A percentile compares a stretch with the other conserved stretches of the same genome.
Evolutionary conservation across 2,113 vertebrate species (phyloP).

Genomic region (Orthonyx spaldingii): DNA sequence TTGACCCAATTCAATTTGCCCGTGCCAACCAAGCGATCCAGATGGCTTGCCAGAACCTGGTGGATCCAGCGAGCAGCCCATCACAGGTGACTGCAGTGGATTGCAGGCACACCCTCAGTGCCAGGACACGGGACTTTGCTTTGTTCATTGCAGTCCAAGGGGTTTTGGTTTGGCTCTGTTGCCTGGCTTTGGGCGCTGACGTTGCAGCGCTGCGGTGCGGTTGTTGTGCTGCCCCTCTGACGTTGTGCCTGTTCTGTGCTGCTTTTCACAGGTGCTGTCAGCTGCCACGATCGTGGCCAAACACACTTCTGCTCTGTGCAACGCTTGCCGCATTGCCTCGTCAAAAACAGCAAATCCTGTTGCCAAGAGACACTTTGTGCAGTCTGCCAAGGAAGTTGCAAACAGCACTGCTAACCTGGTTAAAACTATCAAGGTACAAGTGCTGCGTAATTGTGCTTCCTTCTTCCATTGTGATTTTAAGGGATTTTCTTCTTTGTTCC

Average conservation of each 20-base stretch:
- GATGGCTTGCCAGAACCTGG: slow-evolving; percentile 97
- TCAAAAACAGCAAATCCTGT: slow-evolving; percentile 97
- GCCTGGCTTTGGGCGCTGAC: neutral
- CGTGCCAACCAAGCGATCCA: slow-evolving; percentile 97
- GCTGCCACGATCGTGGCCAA: slow-evolving; percentile 98
- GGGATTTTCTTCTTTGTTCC: too few relatives aligned
- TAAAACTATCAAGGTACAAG: slow-evolving; percentile 95
- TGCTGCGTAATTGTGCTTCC: neutral
- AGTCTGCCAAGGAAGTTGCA: slow-evolving; percentile 98
- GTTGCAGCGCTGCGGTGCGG: neutral
- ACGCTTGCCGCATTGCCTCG: slow-evolving; percentile 94
- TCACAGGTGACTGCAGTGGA: slow-evolving; percentile 83
- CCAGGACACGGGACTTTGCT: fast-evolving
- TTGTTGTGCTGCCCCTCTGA: neutral
- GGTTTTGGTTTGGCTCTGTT: neutral
- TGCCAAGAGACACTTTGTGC: slow-evolving; percentile 96
- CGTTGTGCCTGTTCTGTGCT: neutral
- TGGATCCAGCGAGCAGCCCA: slow-evolving; percentile 92
- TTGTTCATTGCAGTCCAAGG: neutral
- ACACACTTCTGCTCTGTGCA: slow-evolving; percentile 95
- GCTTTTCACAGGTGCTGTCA: slow-evolving; percentile 84
- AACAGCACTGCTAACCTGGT: slow-evolving; percentile 98
- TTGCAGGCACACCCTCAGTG: fast-evolving
- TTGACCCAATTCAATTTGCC: slow-evolving; percentile 97
- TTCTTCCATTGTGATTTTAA: neutral